phyloP scores from a whole-genome alignment of 1,140 invertebrate species.

The Dendrolimus kikuchii region DNA sequence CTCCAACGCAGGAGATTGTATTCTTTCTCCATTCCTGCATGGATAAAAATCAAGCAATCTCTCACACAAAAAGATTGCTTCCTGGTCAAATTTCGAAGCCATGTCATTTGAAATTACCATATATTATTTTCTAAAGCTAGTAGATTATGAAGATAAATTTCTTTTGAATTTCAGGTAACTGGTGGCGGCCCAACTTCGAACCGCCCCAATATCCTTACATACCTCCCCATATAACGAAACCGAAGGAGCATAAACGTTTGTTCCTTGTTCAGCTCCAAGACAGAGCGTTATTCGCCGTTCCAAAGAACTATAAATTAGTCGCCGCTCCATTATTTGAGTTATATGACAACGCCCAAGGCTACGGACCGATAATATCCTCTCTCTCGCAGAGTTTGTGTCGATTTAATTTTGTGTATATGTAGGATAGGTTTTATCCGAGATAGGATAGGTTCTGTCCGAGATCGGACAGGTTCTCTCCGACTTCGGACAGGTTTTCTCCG shows the following conservation, averaged over 20 bases:
- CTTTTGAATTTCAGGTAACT: conserved; percentile 77
- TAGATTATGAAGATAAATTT: too few relatives aligned
- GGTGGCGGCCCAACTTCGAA: conserved; percentile 99
- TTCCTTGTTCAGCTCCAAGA: conserved; percentile 98
- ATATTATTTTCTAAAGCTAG: not conserved
- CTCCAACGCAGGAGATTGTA: too few relatives aligned
- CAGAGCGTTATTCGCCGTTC: conserved; percentile 96
- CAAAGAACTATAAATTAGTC: conserved; percentile 99
- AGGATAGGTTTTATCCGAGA: conserved; percentile 18
- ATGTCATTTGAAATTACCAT: too few relatives aligned
- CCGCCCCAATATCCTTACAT: conserved; percentile 99
- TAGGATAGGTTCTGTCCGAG: not conserved
- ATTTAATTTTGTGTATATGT: conserved; percentile 86
- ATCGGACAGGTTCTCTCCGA: too few relatives aligned
- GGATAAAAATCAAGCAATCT: too few relatives aligned
- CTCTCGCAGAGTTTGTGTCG: conserved; percentile 97
- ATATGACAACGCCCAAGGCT: conserved; percentile 99
- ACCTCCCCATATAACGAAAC: conserved; percentile 98
- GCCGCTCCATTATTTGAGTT: conserved; percentile 99
- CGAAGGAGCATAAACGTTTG: conserved; percentile 98
- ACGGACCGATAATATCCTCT: conserved; percentile 98
- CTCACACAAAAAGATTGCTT: too few relatives aligned
- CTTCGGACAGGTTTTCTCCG: too few relatives aligned
- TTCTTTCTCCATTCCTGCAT: too few relatives aligned
- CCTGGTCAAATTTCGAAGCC: too few relatives aligned